Conservation (phyloP, 2,888 invertebrate species). For the Adelphocoris suturalis region DNA sequence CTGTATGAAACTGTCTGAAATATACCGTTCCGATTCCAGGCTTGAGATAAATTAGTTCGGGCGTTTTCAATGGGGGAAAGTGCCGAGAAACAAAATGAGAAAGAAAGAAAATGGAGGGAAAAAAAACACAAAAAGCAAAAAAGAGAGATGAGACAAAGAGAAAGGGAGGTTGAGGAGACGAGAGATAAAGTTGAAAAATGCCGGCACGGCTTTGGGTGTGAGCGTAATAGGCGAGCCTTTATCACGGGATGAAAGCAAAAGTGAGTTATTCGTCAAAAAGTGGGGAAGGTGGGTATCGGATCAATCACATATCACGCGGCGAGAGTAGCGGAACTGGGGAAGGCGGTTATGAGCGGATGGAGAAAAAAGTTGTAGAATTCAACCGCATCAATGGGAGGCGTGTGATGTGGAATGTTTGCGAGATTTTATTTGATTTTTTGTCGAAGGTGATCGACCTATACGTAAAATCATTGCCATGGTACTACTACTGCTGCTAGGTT, state of each 20-base stretch:
- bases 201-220: not conserved
- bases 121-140: not conserved
- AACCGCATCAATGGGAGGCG: too few species aligned
- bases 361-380: too few species aligned
- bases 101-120: slow-evolving; percentile 7
- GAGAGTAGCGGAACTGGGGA: not conserved
- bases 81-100: slow-evolving; percentile 33
- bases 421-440: too few species aligned
- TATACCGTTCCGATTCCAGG: slow-evolving; percentile 20
- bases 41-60: slow-evolving; percentile 47
- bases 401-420: too few species aligned
- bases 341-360: not conserved
- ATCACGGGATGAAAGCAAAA: slow-evolving; percentile 12
- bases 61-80: slow-evolving; percentile 46
- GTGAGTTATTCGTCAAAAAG: slow-evolving; percentile 6
- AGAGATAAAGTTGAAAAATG: slow-evolving; percentile 47
- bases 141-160: not conserved
- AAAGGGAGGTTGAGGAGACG: not conserved
- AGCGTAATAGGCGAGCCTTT: slow-evolving; percentile 6
- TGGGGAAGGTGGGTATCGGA: not conserved
- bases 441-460: too few species aligned
- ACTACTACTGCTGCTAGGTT: too few species aligned
- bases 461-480: too few species aligned
- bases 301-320: not conserved
- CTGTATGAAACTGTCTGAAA: slow-evolving; percentile 44